These are phyloP conservation scores for Drosophila bocqueti DNA, from an alignment of 1,140 invertebrate species.

Conservation along the genomic window DNA sequence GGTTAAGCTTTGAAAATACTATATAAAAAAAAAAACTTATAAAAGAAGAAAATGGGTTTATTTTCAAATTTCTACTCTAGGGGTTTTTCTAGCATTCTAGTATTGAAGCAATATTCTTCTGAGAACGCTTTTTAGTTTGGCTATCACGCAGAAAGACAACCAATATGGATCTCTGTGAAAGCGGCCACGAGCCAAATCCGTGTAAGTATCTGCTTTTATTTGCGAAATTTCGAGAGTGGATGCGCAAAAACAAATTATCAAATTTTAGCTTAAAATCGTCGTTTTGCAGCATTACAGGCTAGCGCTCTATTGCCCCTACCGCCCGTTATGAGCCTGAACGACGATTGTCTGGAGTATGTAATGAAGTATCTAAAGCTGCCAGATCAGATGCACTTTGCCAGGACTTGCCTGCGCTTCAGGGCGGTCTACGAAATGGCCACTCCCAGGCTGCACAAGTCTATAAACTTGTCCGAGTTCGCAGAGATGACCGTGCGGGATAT, in stretches of 20 bases:
- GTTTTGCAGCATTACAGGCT: conserved; percentile 41
- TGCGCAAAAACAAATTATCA: background rate
- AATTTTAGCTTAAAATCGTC: too few relatives aligned
- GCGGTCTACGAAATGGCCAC: conserved; percentile 34
- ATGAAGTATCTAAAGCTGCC: background rate
- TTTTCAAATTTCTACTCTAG: too few relatives aligned
- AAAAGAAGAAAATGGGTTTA: too few relatives aligned
- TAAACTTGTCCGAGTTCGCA: conserved; percentile 22
- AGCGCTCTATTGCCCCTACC: conserved; percentile 11
- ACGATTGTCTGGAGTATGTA: conserved; percentile 49
- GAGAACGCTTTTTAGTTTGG: too few relatives aligned
- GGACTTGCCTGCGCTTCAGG: conserved; percentile 53
- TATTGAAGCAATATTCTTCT: too few relatives aligned
- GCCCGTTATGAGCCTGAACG: conserved; percentile 41
- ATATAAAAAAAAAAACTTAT: too few relatives aligned
- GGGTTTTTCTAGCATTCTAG: too few relatives aligned
- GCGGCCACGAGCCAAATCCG: background rate
- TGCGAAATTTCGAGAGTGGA: too few relatives aligned
- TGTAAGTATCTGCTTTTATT: conserved; percentile 16
- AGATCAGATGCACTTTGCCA: conserved; percentile 60
- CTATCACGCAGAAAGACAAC: background rate
- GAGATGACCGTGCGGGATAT: conserved; percentile 63
- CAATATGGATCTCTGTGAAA: conserved; percentile 15
- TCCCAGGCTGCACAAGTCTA: conserved; percentile 18
- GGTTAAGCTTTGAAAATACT: too few relatives aligned